Evolutionary conservation across 2,797 vertebrate species (phyloP), one percentile per base, ranked within the genome.

Genomic region (Neoniphon sammara): DNA sequence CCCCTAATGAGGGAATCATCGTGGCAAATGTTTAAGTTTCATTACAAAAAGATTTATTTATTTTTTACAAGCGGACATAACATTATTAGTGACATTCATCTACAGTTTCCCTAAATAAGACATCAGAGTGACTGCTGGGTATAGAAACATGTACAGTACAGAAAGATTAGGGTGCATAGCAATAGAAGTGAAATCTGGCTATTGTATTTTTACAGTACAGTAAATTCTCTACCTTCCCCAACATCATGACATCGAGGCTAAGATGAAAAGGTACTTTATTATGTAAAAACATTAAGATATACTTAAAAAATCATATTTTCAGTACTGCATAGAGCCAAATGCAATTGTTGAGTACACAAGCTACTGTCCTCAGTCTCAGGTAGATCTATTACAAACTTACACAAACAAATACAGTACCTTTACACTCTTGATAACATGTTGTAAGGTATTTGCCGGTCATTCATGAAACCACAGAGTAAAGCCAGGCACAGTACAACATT

Each of bases 131-230:
- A 88, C 82, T 80, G 84, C 87, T 90, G 78, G 76, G 80, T 85
- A 88, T 88, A 89, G 83, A 90, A 89, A 91, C 80, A 88, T 83
- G 72, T 91, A 91, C 84, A 92, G 91, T 91, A 92, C 81, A 90
- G 84, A 87, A 84, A 91, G 80, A 75, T 85, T 64, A 84, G 92
- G 82, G 83, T 94, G 92, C 91, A 93, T 93, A 93, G 91, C 84
- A 83, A 74, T 80, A 78, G 60, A 86, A 78, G 75, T 64, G 30
- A 83, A 85, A 83, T 90, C 83, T 75, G 80, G 39, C 63, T 74
- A 70, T 66, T 75, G 57, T 72, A 52, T 77, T 82, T 87, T 79
- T 84, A 87, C 78, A 88, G 63, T 86, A 81, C 78, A 91, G 74
- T 62, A 80, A 88, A 66, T 75, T 44, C 25, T 80, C 60, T 60